Percentiles rank a stretch among this genome's conserved stretches.
phyloP scores from a whole-genome alignment of 2,113 vertebrate genomes.

The Neolamprologus hecqui region DNA sequence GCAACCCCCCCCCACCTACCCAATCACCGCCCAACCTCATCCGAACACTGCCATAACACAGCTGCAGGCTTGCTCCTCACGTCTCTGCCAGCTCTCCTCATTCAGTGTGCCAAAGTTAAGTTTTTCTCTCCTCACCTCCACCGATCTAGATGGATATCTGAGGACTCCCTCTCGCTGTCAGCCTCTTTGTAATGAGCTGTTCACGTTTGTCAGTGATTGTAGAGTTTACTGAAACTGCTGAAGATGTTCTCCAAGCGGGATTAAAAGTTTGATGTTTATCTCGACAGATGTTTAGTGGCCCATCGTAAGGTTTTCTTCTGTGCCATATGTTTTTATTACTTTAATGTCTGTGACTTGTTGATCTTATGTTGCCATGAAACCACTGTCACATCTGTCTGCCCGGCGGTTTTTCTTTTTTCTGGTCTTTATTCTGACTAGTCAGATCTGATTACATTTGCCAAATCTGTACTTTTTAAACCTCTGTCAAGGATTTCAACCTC shows the following conservation, averaged over 20 bases:
- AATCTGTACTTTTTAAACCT: slow-evolving; percentile 13
- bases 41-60: slow-evolving; percentile 41
- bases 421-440: neutral
- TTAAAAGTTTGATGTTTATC: slow-evolving; percentile 1
- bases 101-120: slow-evolving; percentile 72
- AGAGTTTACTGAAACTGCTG: slow-evolving; percentile 27
- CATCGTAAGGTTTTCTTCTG: slow-evolving; percentile 17
- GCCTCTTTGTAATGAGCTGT: slow-evolving; percentile 23
- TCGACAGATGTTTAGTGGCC: neutral
- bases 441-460: slow-evolving; percentile 42
- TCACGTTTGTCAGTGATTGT: slow-evolving; percentile 34
- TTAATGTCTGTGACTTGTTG: neutral
- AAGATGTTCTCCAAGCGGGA: neutral
- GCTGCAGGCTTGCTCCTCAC: slow-evolving; percentile 24
- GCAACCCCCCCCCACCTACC: neutral
- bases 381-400: slow-evolving; percentile 5
- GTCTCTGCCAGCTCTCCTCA: slow-evolving; percentile 44
- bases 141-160: neutral
- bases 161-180: slow-evolving; percentile 1
- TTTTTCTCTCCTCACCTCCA: slow-evolving; percentile 48
- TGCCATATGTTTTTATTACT: neutral
- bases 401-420: neutral
- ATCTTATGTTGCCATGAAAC: neutral
- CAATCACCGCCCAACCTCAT: neutral
- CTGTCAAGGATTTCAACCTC: neutral